These are phyloP conservation scores for Diogma glabrata DNA, from an alignment of 2,888 invertebrate genomes.

Conservation along the genomic window DNA sequence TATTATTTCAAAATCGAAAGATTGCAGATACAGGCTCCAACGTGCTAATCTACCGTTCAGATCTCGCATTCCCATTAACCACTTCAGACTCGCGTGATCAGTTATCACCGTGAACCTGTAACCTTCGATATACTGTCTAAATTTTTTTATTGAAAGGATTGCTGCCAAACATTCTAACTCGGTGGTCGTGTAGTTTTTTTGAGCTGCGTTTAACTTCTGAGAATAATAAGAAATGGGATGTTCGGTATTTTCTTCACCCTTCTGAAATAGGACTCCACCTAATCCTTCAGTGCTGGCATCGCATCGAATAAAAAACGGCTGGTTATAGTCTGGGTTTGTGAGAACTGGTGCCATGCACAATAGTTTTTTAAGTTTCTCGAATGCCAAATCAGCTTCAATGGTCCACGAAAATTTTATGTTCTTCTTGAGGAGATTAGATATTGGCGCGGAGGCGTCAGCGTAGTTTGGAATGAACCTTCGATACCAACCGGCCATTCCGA, in stretches of 20 bases:
- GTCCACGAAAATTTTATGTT: neutral
- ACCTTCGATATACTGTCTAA: neutral
- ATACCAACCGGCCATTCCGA: slow-evolving; percentile 8
- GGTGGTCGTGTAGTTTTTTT: neutral
- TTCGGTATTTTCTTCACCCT: neutral
- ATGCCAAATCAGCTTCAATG: neutral
- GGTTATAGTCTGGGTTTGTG: neutral
- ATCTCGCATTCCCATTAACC: no score
- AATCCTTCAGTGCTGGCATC: slow-evolving; percentile 4
- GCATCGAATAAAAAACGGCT: neutral
- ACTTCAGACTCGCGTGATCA: no score
- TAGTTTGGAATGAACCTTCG: neutral
- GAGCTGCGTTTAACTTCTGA: neutral
- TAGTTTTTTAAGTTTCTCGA: neutral
- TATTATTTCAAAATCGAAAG: neutral
- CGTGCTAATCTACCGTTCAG: no score
- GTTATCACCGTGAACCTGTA: neutral
- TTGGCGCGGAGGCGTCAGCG: neutral
- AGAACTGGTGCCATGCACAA: neutral
- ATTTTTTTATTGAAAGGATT: neutral
- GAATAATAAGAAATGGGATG: neutral
- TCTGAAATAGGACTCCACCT: neutral
- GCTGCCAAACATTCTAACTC: slow-evolving; percentile 1
- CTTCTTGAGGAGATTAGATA: neutral
- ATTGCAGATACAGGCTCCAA: no score